Base-by-base conservation (phyloP, 1,140 invertebrate species). In the Micrasema minimum region DNA sequence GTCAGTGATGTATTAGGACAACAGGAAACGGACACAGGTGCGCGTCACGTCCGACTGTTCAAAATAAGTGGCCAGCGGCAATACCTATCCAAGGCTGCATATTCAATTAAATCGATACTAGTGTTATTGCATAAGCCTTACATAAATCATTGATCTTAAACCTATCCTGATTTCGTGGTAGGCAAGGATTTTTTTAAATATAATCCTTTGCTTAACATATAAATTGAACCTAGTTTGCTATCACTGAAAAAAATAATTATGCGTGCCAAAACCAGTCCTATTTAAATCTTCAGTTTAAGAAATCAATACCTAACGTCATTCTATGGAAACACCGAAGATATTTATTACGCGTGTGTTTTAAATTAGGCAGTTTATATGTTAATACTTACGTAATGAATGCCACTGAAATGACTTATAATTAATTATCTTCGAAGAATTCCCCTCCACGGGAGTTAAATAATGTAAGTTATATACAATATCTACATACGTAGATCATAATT, bases 321-420 rank as follows among this genome's bases (percentile, higher is more conserved):
- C 41, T 61, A 45, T 46, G 16, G 35, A 4, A 45, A 46, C 22
- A 46, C 22, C 20, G 23, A 20, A 64, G 41, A 64, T 35, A 16
- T 51, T 51, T 48, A 51, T 55, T 41, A 38, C 6, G 67, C 66
- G 69, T 31, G 41, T 46, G 65, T 64, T 45, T 37, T 72, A 75
- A 75, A 71, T 74, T 61, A 69, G 66, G 59, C 51, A 71, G 71
- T 75, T 75, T 75, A 71, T 69, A 75, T 75, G 73, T 65, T 69
- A 72, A 75, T 75, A 72, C 66, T 16, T 71, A 57, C 69, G 65
- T 75, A 75, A 75, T 75, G 73, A 61, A 71, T 64, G 73, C 73
- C 69, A 65, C 69, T 26, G 69, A 35, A 70, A 72, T 72, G 66
- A 35, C 66, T 57, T 31, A 66, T 69, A 62, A 69, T 73, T 73